A percentile compares a stretch with the other conserved stretches of the same genome.
phyloP scores from a whole-genome alignment of 1,140 invertebrate species.

The Neocloeon triangulifer region DNA sequence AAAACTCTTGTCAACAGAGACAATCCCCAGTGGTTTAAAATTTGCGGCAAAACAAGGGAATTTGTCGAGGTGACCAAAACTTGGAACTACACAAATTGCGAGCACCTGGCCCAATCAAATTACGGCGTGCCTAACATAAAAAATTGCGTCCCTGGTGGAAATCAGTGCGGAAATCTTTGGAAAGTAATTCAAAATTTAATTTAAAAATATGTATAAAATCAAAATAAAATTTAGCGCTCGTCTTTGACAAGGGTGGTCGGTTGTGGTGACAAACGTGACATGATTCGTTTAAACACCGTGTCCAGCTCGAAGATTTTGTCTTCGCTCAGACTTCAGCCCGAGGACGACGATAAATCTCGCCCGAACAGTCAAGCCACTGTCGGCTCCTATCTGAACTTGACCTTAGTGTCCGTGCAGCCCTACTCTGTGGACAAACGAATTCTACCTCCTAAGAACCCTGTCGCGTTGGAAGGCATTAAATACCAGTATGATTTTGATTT shows the following conservation, averaged over 20 bases:
- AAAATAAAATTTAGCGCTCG: no score
- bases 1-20: no score
- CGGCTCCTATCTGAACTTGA: not conserved
- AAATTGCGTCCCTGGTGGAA: not conserved
- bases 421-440: no score
- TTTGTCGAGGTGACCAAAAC: constrained; percentile 1
- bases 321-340: not conserved
- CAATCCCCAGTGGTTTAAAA: no score
- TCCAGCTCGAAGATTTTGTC: not conserved
- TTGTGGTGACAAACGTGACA: not conserved
- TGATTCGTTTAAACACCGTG: not conserved
- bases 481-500: no score
- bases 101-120: not conserved
- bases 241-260: constrained; percentile 1
- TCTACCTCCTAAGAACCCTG: no score
- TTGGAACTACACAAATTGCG: constrained; percentile 2
- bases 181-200: no score
- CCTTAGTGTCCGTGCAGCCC: not conserved
- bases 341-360: no score
- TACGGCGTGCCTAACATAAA: constrained; percentile 1
- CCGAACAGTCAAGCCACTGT: not conserved
- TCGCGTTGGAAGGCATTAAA: no score
- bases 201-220: no score
- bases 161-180: constrained; percentile 1
- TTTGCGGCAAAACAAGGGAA: not conserved